Conservation (phyloP, 2,797 vertebrate genomes). For the Acrocephalus scirpaceus region DNA sequence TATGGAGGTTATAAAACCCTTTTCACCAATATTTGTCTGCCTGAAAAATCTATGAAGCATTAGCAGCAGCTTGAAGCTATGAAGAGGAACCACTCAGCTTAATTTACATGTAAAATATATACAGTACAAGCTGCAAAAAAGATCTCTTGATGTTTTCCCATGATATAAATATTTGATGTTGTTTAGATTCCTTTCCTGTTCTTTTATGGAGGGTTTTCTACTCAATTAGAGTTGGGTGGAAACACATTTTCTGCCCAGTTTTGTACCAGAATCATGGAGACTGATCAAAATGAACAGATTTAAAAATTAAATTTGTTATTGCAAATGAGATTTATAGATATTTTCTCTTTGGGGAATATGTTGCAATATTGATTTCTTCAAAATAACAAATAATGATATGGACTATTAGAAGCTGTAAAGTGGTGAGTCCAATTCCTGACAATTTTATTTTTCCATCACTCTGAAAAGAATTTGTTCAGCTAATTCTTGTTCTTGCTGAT, state of each 20-base stretch:
- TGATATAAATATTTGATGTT: slow-evolving; percentile 72
- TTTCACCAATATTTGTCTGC: slow-evolving; percentile 55
- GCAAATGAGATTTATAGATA: slow-evolving; percentile 53
- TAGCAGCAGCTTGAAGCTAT: slow-evolving; percentile 31
- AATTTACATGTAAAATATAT: slow-evolving; percentile 62
- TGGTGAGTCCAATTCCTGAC: slow-evolving; percentile 33
- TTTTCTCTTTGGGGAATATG: slow-evolving; percentile 35
- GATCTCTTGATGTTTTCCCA: slow-evolving; percentile 58
- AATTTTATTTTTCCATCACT: slow-evolving; percentile 26
- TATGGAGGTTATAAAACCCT: slow-evolving; percentile 44
- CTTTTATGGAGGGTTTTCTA: slow-evolving; percentile 36
- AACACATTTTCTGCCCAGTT: slow-evolving; percentile 37
- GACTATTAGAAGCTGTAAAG: slow-evolving; percentile 33
- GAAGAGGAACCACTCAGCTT: slow-evolving; percentile 42
- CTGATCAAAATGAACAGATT: slow-evolving; percentile 34
- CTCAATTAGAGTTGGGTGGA: slow-evolving; percentile 44
- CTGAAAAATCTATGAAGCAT: slow-evolving; percentile 37
- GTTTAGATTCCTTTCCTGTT: slow-evolving; percentile 59
- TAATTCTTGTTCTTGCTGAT: slow-evolving; percentile 9
- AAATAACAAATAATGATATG: slow-evolving; percentile 35
- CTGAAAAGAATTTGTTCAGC: slow-evolving; percentile 47
- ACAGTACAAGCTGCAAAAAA: slow-evolving; percentile 32
- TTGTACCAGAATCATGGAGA: slow-evolving; percentile 6
- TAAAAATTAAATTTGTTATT: slow-evolving; percentile 53
- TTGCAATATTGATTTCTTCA: neutral